Conservation (phyloP, 53 echinoderm and acorn worm genomes). For the Mesocentrotus franciscanus region DNA sequence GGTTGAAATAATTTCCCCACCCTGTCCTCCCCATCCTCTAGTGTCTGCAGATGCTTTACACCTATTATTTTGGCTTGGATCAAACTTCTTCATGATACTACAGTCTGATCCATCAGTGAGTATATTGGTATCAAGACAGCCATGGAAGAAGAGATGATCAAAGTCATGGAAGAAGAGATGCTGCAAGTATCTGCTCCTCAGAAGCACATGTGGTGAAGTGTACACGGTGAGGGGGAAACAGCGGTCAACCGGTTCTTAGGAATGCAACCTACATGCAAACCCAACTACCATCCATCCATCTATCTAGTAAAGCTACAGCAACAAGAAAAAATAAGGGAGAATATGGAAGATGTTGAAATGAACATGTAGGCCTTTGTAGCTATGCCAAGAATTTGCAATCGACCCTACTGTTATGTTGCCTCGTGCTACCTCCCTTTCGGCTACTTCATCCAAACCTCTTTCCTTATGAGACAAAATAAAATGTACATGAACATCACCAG, state of each 20-base stretch:
- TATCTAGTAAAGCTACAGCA: not conserved
- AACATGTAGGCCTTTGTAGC: conserved; percentile 41
- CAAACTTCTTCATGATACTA: not conserved
- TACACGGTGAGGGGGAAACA: conserved; percentile 28
- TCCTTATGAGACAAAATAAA: not conserved
- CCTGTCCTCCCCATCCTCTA: not conserved
- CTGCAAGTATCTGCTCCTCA: not conserved
- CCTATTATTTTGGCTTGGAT: not conserved
- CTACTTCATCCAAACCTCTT: not conserved
- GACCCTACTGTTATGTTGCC: conserved; percentile 38
- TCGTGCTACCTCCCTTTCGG: not conserved
- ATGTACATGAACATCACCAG: not conserved
- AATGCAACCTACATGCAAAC: conserved; percentile 53
- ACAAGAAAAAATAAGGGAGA: not conserved
- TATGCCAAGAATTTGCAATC: conserved; percentile 52
- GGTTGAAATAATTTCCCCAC: not conserved
- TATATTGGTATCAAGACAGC: not conserved
- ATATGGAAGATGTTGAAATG: conserved; percentile 1
- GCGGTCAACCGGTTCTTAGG: conserved; percentile 24
- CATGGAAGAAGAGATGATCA: not conserved
- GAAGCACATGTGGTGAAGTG: conserved; percentile 62
- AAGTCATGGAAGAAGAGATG: not conserved
- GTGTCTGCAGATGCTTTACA: not conserved
- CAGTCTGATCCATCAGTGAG: not conserved
- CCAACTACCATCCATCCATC: not conserved